Evolutionary conservation across 2,888 invertebrate genomes (phyloP).

Genomic region (Luffia ferchaultella): DNA sequence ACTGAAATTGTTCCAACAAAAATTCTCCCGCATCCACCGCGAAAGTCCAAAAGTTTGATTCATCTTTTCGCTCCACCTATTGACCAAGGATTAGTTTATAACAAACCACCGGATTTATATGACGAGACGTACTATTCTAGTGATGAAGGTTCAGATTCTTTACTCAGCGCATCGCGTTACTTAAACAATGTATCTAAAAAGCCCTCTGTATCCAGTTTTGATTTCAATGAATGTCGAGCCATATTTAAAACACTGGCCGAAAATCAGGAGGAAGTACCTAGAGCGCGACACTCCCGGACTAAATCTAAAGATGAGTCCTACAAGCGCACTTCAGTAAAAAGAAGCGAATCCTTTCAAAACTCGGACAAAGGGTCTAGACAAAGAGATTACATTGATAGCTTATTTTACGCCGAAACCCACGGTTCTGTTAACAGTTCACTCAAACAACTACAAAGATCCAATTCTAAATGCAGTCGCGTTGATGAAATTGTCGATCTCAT

Average conservation of each 20-base stretch:
- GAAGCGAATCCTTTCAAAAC: conserved; percentile 57
- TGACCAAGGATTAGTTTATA: conserved; percentile 65
- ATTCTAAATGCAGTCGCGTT: conserved; percentile 45
- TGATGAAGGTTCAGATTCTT: conserved; percentile 75
- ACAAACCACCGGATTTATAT: conserved; percentile 59
- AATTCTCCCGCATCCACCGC: conserved; percentile 82
- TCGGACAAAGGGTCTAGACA: conserved; percentile 52
- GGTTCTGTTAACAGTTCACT: conserved; percentile 30
- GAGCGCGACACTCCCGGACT: conserved; percentile 42
- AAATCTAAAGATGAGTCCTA: conserved; percentile 32
- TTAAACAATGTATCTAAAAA: conserved; percentile 43
- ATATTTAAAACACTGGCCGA: conserved; percentile 66
- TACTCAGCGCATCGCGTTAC: conserved; percentile 70
- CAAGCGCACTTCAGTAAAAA: conserved; percentile 40
- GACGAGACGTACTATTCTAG: conserved; percentile 68
- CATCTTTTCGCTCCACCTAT: conserved; percentile 72
- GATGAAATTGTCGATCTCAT: conserved; percentile 63
- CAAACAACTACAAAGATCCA: conserved; percentile 30
- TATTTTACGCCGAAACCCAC: conserved; percentile 62
- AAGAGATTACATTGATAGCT: conserved; percentile 65
- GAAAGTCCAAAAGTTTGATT: conserved; percentile 75
- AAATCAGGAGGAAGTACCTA: conserved; percentile 34
- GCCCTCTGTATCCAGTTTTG: conserved; percentile 39
- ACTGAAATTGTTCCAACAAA: conserved; percentile 79
- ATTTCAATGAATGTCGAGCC: conserved; percentile 62